Percentiles rank a stretch among this genome's conserved stretches.
These are phyloP conservation scores for Notothenia rossii DNA, from an alignment of 2,113 vertebrate species.

Conservation along the genomic window DNA sequence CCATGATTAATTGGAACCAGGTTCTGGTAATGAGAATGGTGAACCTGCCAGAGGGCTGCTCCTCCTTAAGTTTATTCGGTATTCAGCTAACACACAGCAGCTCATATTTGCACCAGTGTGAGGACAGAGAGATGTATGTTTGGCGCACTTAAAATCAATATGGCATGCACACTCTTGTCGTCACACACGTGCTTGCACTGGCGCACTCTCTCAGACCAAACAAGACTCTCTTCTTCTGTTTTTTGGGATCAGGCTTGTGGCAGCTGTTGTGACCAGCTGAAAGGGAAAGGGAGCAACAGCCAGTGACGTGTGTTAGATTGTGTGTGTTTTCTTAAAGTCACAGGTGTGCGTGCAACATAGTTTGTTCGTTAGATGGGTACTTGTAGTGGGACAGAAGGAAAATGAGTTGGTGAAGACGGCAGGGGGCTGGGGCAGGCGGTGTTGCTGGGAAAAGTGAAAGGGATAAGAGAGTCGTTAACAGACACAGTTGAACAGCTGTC, in stretches of 20 bases:
- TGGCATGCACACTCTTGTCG: not conserved
- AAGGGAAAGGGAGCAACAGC: constrained; percentile 29
- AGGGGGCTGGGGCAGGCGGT: constrained; percentile 31
- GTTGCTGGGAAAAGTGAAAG: constrained; percentile 68
- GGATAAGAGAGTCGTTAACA: constrained; percentile 34
- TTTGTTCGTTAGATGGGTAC: too few relatives aligned
- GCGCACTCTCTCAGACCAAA: constrained; percentile 45
- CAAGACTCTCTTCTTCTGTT: constrained; percentile 48
- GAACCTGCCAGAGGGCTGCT: constrained; percentile 40
- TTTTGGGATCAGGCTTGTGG: constrained; percentile 40
- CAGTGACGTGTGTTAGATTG: constrained; percentile 5
- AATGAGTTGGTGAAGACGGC: constrained; percentile 41
- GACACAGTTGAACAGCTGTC: constrained; percentile 71
- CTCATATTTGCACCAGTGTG: constrained; percentile 18
- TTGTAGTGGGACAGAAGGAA: constrained; percentile 4
- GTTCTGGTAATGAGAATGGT: constrained; percentile 36
- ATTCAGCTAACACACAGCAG: constrained; percentile 20
- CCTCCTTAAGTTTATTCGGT: constrained; percentile 1
- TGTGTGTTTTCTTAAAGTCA: not conserved
- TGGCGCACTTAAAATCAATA: constrained; percentile 6
- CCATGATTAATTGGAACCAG: constrained; percentile 59
- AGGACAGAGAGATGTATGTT: constrained; percentile 25
- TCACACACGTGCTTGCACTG: constrained; percentile 14
- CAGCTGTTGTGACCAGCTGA: constrained; percentile 77
- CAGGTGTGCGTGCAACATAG: not conserved